Percentiles rank a stretch among this genome's conserved stretches.
Evolutionary conservation across 2,888 invertebrate species (phyloP).

Genomic region (Hedya salicella): DNA sequence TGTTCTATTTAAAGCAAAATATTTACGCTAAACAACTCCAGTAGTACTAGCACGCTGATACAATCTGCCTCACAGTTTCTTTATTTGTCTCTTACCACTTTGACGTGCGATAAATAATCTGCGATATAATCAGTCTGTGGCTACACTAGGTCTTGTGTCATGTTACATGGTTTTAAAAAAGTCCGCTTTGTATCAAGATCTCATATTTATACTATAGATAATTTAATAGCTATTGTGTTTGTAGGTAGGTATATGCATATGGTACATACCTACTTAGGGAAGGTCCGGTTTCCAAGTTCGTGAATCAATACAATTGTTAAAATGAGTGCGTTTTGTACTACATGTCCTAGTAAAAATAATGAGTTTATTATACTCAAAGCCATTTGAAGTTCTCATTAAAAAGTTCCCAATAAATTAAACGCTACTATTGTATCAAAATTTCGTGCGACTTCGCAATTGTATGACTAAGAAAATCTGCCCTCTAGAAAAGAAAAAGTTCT

Average conservation of each 20-base stretch:
- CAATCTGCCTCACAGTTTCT: conserved; percentile 32
- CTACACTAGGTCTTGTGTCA: conserved; percentile 4
- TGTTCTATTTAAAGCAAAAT: background rate
- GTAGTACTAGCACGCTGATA: conserved; percentile 21
- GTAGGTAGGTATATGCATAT: too few relatives aligned
- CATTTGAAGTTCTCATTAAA: conserved; percentile 6
- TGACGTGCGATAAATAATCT: conserved; percentile 8
- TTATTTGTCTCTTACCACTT: conserved; percentile 30
- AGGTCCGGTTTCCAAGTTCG: background rate
- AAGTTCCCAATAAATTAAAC: conserved; percentile 28
- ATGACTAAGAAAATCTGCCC: conserved; percentile 30
- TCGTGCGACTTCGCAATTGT: conserved; percentile 57
- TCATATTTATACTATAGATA: background rate
- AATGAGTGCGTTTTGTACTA: conserved; percentile 4
- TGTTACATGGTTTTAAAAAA: background rate
- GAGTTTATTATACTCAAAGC: conserved; percentile 13
- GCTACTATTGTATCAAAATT: conserved; percentile 45
- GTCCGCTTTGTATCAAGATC: background rate
- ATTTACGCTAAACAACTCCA: conserved; percentile 19
- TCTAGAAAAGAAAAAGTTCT: conserved; percentile 25
- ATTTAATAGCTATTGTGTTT: too few relatives aligned
- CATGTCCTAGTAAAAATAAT: conserved; percentile 21
- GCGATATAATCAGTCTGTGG: conserved; percentile 27
- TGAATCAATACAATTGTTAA: conserved; percentile 4
- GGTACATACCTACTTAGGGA: too few relatives aligned